Evolutionary conservation across 2,888 invertebrate species (phyloP).

Genomic region (Willowsia nigromaculata): DNA sequence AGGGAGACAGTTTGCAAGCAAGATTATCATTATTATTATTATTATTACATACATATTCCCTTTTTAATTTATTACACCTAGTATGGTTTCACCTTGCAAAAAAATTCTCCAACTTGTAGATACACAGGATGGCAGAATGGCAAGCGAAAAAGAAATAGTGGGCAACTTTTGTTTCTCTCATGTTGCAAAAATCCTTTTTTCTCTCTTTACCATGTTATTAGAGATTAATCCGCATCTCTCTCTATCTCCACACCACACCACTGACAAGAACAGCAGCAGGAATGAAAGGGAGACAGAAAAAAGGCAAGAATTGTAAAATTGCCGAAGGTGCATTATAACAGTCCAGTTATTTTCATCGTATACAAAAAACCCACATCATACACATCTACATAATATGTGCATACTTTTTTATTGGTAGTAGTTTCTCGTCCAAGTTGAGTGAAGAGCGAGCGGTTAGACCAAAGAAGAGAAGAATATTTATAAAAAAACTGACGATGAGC

Average conservation of each 20-base stretch:
- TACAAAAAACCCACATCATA: not conserved
- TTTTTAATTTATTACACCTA: conserved; percentile 67
- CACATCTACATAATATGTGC: not conserved
- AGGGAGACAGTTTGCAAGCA: conserved; percentile 13
- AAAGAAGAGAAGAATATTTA: too few species aligned
- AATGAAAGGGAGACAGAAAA: conserved; percentile 31
- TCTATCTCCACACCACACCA: not conserved
- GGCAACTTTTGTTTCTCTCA: not conserved
- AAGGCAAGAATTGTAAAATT: conserved; percentile 55
- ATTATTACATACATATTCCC: conserved; percentile 21
- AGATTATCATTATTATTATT: conserved; percentile 36
- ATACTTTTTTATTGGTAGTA: not conserved
- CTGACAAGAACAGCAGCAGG: conserved; percentile 8
- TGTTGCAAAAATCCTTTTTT: conserved; percentile 32
- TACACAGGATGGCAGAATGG: not conserved
- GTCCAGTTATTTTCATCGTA: conserved; percentile 39
- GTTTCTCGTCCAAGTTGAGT: too few species aligned
- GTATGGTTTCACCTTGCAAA: conserved; percentile 35
- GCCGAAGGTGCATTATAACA: conserved; percentile 67
- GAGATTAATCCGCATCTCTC: conserved; percentile 57
- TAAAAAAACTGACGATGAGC: conserved; percentile 11
- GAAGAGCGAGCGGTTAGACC: conserved; percentile 17
- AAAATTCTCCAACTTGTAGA: not conserved
- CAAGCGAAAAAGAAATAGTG: not conserved
- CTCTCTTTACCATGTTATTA: conserved; percentile 60